A percentile compares a stretch with the other conserved stretches of the same genome.
Conservation (phyloP, 2,113 vertebrate species). For the Melanocharis versteri region DNA sequence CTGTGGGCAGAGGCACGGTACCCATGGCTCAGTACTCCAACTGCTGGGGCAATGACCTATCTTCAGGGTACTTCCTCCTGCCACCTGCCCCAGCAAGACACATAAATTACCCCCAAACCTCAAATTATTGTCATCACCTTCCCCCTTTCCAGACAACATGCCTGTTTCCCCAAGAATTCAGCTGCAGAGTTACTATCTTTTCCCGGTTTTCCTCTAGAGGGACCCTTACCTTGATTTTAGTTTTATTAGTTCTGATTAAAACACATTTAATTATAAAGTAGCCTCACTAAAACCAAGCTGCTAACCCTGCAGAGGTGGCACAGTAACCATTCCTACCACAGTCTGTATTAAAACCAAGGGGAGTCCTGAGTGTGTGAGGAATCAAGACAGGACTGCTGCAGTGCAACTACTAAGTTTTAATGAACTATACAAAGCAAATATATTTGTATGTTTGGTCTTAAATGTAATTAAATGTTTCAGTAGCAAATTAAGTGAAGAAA, state of each 20-base stretch:
- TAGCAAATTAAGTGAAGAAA: conserved; percentile 72
- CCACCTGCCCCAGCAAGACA: not conserved
- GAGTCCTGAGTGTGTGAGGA: not conserved
- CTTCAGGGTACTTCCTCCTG: not conserved
- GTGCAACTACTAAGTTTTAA: conserved; percentile 28
- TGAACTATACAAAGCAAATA: conserved; percentile 60
- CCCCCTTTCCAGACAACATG: not conserved
- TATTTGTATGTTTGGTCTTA: conserved; percentile 33
- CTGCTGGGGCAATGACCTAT: not conserved
- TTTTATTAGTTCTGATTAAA: conserved; percentile 55
- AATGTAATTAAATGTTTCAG: conserved; percentile 70
- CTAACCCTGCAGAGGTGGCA: not conserved
- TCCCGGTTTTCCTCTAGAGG: conserved; percentile 64
- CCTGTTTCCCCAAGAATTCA: not conserved
- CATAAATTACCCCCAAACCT: not conserved
- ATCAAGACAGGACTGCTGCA: not conserved
- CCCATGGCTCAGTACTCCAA: not conserved
- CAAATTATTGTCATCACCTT: not conserved
- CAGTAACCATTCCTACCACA: not conserved
- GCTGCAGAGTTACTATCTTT: conserved; percentile 37
- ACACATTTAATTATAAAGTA: conserved; percentile 36
- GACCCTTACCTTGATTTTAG: conserved; percentile 57
- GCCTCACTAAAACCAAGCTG: not conserved
- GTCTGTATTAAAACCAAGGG: not conserved
- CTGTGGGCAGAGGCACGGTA: fast-evolving